Base-by-base conservation (phyloP, 2,888 invertebrate species). In the Ecdyonurus torrentis region DNA sequence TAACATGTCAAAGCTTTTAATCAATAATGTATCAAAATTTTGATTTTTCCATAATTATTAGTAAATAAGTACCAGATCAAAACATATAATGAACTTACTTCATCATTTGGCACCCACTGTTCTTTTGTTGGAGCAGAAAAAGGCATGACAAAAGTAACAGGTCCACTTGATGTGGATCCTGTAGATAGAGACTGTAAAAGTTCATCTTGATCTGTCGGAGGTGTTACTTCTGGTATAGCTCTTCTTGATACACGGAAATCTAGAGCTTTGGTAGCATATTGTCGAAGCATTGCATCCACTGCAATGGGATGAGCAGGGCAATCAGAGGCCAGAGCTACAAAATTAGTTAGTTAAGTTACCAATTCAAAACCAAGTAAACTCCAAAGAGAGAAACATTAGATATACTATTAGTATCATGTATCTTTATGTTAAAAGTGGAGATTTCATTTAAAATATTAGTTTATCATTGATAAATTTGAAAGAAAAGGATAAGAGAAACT, bases 81-180 rank as follows among this genome's bases (percentile, higher is more conserved):
- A n/a, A n/a, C n/a, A n/a, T n/a, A n/a, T n/a, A n/a, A n/a, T 52
- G 23, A 61, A 10, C 20, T 55, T 64, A 74, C 72, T 58, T 71
- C 68, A 66, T 84, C 82, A 73, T 94, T 91, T 10, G 83, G 83
- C 2, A 85, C 78, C 94, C 94, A 94, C 68, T 91, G 83, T 5
- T 85, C 84, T 69, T 86, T 89, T 0, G 78, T 75, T 0, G 93
- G 93, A 19, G 89, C 85, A 66, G 80, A 79, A 22, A 81, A 78
- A 0, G 94, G 93, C 84, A 92, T 87, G 59, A 83, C 75, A 71
- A 91, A 92, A 7, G 24, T 7, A 10, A n/a, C 20, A 55, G n/a
- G n/a, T 20, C 20, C 55, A 23, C 65, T 70, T 25, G 81, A 81
- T 0, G 79, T 75, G 0, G 81, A 79, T 66, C 82, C 81, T 2